These are phyloP conservation scores for Holothuria glaberrima DNA, from an alignment of 35 echinoderm and acorn worm genomes.

Conservation along the genomic window DNA sequence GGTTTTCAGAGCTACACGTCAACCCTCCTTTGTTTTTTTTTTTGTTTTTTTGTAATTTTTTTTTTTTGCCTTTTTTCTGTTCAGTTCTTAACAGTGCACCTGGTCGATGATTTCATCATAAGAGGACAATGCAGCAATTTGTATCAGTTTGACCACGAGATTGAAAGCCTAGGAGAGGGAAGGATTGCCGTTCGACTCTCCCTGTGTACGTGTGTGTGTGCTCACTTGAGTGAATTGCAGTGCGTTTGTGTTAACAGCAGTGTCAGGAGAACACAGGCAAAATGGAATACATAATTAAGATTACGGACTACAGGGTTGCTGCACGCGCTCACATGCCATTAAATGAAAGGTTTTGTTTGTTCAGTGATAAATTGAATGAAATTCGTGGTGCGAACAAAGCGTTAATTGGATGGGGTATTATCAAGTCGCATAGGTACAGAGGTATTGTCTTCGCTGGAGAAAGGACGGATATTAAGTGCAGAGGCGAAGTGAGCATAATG, in stretches of 20 bases:
- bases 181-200: neutral
- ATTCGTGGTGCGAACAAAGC: slow-evolving; percentile 64
- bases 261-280: slow-evolving; percentile 20
- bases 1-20: too few relatives aligned
- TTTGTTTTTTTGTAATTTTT: too few relatives aligned
- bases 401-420: slow-evolving; percentile 65
- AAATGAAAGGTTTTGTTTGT: slow-evolving; percentile 64
- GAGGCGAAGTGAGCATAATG: neutral
- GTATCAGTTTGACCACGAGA: too few relatives aligned
- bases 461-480: slow-evolving; percentile 19
- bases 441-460: slow-evolving; percentile 44
- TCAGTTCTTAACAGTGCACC: too few relatives aligned
- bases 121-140: too few relatives aligned
- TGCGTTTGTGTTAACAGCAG: slow-evolving; percentile 24
- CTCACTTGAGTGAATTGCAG: slow-evolving; percentile 9
- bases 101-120: too few relatives aligned
- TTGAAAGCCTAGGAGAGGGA: too few relatives aligned
- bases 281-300: slow-evolving; percentile 64
- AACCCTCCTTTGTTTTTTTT: too few relatives aligned
- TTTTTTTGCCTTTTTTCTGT: too few relatives aligned
- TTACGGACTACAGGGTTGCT: slow-evolving; percentile 18
- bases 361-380: slow-evolving; percentile 62
- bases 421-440: slow-evolving; percentile 54
- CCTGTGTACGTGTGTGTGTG: slow-evolving; percentile 1
- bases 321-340: slow-evolving; percentile 57